phyloP scores from a whole-genome alignment of 2,113 vertebrate species.

The Spermophilus dauricus region DNA sequence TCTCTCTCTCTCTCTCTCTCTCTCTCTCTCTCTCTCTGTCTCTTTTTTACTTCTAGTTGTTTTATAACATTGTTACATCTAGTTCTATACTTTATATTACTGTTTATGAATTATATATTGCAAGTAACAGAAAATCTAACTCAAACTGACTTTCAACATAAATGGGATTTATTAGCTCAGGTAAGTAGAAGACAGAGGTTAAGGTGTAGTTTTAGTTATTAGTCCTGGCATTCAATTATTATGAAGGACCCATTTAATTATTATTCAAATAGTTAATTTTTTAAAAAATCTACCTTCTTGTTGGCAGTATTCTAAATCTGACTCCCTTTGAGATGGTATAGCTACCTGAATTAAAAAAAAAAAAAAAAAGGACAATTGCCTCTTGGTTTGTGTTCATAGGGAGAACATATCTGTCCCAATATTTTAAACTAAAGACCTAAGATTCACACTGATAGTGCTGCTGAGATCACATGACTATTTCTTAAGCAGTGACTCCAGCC shows the following conservation, averaged over 20 bases:
- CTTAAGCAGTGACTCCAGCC: background rate
- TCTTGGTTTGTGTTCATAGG: background rate
- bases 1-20: no score
- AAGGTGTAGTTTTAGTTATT: background rate
- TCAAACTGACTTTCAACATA: background rate
- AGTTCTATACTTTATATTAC: constrained; percentile 19
- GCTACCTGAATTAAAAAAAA: background rate
- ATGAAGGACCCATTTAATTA: background rate
- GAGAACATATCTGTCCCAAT: background rate
- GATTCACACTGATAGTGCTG: background rate
- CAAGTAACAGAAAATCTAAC: constrained; percentile 14
- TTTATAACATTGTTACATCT: background rate
- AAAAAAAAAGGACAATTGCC: background rate
- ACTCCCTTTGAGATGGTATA: background rate
- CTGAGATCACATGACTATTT: background rate
- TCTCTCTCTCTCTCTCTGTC: no score
- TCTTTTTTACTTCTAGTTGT: background rate
- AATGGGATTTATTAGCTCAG: background rate
- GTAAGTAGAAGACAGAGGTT: background rate
- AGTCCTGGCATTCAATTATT: background rate
- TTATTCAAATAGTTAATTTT: background rate
- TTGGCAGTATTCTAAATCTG: background rate
- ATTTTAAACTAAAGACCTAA: background rate
- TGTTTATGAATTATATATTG: background rate
- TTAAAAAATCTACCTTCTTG: background rate